Conservation (phyloP, 2,888 invertebrate genomes). For the Aphidius colemani region DNA sequence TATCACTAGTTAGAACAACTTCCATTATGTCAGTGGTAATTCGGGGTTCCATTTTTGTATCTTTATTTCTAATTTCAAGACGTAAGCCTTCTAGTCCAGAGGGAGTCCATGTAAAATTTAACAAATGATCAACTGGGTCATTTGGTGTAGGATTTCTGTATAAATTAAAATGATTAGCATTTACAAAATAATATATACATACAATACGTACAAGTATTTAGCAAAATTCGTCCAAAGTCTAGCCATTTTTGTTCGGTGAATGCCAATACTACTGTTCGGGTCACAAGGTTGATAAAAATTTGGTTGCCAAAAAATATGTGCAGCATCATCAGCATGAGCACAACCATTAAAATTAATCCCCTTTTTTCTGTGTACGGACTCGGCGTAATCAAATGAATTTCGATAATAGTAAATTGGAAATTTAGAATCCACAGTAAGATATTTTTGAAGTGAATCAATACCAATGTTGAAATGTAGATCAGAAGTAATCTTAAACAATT, state of each 20-base stretch:
- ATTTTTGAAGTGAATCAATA: neutral
- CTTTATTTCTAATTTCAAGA: too few species aligned
- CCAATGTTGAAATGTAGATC: neutral
- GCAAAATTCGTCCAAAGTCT: slow-evolving; percentile 63
- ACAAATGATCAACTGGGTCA: too few species aligned
- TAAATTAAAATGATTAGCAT: too few species aligned
- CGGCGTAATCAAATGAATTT: neutral
- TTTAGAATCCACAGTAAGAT: neutral
- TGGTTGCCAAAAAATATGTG: slow-evolving; percentile 63
- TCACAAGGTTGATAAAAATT: slow-evolving; percentile 31
- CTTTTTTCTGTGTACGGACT: neutral
- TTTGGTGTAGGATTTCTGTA: too few species aligned
- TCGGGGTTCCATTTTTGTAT: too few species aligned
- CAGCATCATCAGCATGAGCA: slow-evolving; percentile 67
- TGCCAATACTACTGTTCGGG: slow-evolving; percentile 37
- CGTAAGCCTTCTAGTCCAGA: too few species aligned
- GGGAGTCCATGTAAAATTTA: too few species aligned
- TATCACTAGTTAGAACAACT: too few species aligned
- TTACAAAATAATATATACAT: too few species aligned
- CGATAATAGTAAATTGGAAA: slow-evolving; percentile 5
- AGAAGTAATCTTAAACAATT: neutral
- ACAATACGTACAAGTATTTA: slow-evolving; percentile 15
- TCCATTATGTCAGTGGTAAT: too few species aligned
- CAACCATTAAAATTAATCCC: slow-evolving; percentile 34
- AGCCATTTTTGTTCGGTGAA: slow-evolving; percentile 61